Evolutionary conservation across 30 jellyfish, hydroid and myxozoan genomes (phyloP), one percentile per base, ranked within the genome.

Genomic region (Phacellophora camtschatica): DNA sequence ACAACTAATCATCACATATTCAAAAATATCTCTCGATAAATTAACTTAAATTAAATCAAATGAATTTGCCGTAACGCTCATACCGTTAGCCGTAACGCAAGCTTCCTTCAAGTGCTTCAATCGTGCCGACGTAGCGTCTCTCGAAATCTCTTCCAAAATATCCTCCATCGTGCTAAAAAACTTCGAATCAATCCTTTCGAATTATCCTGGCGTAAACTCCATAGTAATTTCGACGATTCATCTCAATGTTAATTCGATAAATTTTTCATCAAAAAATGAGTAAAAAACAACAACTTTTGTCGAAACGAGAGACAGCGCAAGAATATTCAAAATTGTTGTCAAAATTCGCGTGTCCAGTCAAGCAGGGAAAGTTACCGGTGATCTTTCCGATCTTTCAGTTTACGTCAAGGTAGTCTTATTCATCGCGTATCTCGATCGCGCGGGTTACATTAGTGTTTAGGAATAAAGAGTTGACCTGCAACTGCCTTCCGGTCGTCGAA

Each of bases 31-130:
- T n/a, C n/a, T n/a, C n/a, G n/a, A n/a, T n/a, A n/a, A n/a, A n/a
- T n/a, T n/a, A n/a, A n/a, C n/a, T n/a, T n/a, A n/a, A n/a, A n/a
- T n/a, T n/a, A n/a, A n/a, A n/a, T n/a, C n/a, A n/a, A n/a, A n/a
- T n/a, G n/a, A n/a, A n/a, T n/a, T n/a, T n/a, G n/a, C n/a, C n/a
- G n/a, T n/a, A n/a, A n/a, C n/a, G n/a, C n/a, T n/a, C 96, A 25
- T 71, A 92, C 97, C 98, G 31, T 82, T 84, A 4, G 98, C 98
- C 39, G 86, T 81, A 30, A 74, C 80, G 53, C 97, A 92, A 16
- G 98, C 96, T 61, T 92, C 98, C 46, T 86, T 89, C 82, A 92
- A 82, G 55, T 86, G 90, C 49, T 85, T 92, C 65, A 74, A 57
- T 53, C 97, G 73, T 16, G 94, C 85, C 15, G 93, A 53, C 1